Conservation (phyloP, 2,797 vertebrate genomes). For the Channa striata region DNA sequence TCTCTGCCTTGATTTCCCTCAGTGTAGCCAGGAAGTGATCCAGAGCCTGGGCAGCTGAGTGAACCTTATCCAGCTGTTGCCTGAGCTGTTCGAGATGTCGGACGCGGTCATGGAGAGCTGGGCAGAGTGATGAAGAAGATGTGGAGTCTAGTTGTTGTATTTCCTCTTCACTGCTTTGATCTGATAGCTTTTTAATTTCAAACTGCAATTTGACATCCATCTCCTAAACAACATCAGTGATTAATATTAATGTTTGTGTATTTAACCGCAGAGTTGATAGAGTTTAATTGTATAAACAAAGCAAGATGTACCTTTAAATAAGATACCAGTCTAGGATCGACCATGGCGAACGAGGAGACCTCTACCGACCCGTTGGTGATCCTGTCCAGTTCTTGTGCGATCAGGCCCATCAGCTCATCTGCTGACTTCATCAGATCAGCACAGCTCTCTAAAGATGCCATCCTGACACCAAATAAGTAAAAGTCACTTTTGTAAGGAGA, state of each 20-base stretch:
- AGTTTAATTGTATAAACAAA: not conserved
- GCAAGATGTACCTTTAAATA: slow-evolving; percentile 72
- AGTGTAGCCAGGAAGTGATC: slow-evolving; percentile 83
- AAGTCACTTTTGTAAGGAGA: not conserved
- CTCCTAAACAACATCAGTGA: slow-evolving; percentile 55
- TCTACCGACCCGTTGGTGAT: slow-evolving; percentile 70
- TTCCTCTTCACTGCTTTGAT: slow-evolving; percentile 65
- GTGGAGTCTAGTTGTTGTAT: slow-evolving; percentile 60
- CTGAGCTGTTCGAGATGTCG: slow-evolving; percentile 79
- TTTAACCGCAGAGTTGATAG: not conserved
- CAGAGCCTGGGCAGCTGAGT: slow-evolving; percentile 77
- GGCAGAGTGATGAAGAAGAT: slow-evolving; percentile 66
- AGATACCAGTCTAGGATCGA: slow-evolving; percentile 48
- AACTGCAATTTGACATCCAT: slow-evolving; percentile 61
- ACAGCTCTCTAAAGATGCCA: slow-evolving; percentile 79
- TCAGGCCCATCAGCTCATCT: slow-evolving; percentile 70
- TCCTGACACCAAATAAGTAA: slow-evolving; percentile 68
- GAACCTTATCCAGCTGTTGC: slow-evolving; percentile 70
- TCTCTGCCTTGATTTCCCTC: slow-evolving; percentile 64
- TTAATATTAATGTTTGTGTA: slow-evolving; percentile 1
- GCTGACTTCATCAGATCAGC: slow-evolving; percentile 77
- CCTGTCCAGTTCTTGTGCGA: slow-evolving; percentile 76
- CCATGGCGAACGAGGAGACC: slow-evolving; percentile 69
- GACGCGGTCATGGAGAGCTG: slow-evolving; percentile 70
- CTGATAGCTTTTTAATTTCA: slow-evolving; percentile 80